phyloP scores from a whole-genome alignment of 2,797 vertebrate species.

The Acanthopagrus latus region DNA sequence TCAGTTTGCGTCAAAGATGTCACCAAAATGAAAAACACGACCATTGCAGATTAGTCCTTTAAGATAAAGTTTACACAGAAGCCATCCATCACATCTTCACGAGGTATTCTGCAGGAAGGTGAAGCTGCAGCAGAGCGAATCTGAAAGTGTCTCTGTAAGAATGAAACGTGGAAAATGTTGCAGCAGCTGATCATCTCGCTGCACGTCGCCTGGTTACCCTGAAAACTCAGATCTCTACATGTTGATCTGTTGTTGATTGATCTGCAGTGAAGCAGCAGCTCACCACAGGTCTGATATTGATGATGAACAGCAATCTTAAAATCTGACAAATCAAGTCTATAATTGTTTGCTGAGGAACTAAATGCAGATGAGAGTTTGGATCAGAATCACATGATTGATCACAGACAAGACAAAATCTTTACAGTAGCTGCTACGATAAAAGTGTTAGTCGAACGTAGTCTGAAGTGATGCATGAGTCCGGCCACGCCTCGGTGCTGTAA shows the following conservation, averaged over 20 bases:
- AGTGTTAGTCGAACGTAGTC: too few species aligned
- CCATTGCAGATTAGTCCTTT: slow-evolving; percentile 9
- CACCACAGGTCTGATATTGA: background rate
- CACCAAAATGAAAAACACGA: slow-evolving; percentile 22
- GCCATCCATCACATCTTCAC: background rate
- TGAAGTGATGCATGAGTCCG: too few species aligned
- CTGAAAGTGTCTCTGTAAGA: too few species aligned
- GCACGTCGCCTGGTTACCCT: background rate
- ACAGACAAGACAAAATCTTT: too few species aligned
- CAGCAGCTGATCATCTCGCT: background rate
- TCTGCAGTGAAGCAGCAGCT: background rate
- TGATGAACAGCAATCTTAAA: background rate
- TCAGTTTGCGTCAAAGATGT: slow-evolving; percentile 41
- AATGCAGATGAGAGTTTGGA: background rate
- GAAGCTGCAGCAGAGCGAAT: too few species aligned
- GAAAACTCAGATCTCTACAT: background rate
- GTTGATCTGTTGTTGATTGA: background rate
- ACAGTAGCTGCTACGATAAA: too few species aligned
- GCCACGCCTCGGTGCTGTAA: too few species aligned
- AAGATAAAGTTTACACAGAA: slow-evolving; percentile 1
- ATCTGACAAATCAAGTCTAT: background rate
- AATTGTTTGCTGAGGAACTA: background rate
- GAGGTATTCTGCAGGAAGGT: background rate
- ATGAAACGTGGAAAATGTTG: too few species aligned
- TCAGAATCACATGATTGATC: background rate